Conservation (phyloP, 2,888 invertebrate species). For the Ethmia dodecea region DNA sequence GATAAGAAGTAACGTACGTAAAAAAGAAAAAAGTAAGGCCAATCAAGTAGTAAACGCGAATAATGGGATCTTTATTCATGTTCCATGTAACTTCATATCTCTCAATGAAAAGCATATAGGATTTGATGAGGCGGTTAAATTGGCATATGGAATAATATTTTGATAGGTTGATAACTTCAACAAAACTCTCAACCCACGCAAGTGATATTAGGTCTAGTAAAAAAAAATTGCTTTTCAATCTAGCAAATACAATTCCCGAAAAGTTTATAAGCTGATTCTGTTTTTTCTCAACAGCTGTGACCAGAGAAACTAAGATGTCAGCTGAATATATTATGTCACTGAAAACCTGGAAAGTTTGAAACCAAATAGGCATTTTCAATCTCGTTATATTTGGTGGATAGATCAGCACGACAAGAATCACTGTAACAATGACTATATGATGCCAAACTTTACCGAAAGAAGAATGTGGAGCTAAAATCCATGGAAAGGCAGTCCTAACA, state of each 20-base stretch:
- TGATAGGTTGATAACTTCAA: constrained; percentile 29
- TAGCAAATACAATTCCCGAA: constrained; percentile 39
- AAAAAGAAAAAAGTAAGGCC: not conserved
- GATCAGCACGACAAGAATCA: constrained; percentile 37
- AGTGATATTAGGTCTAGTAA: constrained; percentile 46
- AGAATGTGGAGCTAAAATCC: constrained; percentile 49
- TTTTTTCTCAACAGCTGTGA: constrained; percentile 36
- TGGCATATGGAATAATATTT: constrained; percentile 29
- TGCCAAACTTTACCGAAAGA: constrained; percentile 41
- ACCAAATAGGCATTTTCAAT: constrained; percentile 27
- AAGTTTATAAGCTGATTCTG: constrained; percentile 28
- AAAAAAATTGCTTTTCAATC: constrained; percentile 43
- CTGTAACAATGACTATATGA: constrained; percentile 36
- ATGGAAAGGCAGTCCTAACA: constrained; percentile 46
- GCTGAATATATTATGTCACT: constrained; percentile 38
- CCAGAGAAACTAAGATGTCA: constrained; percentile 47
- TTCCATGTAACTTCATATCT: constrained; percentile 4
- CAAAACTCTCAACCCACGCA: constrained; percentile 42
- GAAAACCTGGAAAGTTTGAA: constrained; percentile 39
- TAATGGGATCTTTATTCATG: not conserved
- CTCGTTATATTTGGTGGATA: constrained; percentile 41
- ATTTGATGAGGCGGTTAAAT: constrained; percentile 37
- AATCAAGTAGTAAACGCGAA: not conserved
- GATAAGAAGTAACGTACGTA: not conserved
- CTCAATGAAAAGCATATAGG: constrained; percentile 32